Conservation (phyloP, 2,113 vertebrate species). For the Chionis minor region DNA sequence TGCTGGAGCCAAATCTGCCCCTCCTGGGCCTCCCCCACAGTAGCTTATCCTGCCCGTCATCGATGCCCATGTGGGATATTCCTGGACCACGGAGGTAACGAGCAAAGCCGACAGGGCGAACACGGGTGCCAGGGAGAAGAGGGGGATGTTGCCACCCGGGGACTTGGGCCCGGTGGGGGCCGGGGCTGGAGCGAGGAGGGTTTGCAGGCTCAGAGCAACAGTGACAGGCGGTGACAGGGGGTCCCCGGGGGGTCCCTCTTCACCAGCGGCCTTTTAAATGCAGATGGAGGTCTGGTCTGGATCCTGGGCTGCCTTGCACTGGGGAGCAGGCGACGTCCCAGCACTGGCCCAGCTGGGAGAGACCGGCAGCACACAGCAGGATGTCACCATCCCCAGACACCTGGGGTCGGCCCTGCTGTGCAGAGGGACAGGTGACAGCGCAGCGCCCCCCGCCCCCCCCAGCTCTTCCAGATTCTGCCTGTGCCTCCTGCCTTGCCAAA, state of each 20-base stretch:
- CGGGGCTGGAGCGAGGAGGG: background rate
- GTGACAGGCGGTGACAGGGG: fast-evolving
- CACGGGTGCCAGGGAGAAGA: fast-evolving
- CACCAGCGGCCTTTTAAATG: background rate
- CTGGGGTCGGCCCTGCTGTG: background rate
- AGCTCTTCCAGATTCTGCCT: background rate
- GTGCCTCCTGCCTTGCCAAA: background rate
- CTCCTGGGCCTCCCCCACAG: too few relatives aligned
- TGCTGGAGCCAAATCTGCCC: background rate
- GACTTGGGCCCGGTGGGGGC: fast-evolving
- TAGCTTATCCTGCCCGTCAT: fast-evolving
- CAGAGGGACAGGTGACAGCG: background rate
- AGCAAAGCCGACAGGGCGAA: background rate
- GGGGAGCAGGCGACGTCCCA: background rate
- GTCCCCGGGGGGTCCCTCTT: too few relatives aligned
- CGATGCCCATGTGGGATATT: fast-evolving
- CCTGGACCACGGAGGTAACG: background rate
- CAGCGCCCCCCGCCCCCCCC: background rate
- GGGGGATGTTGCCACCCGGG: background rate
- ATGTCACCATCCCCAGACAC: fast-evolving
- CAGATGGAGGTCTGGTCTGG: background rate
- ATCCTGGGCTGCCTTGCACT: background rate
- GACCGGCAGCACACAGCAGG: background rate
- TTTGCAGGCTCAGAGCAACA: background rate
- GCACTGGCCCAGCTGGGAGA: too few relatives aligned